Conservation (phyloP, 2,888 invertebrate species). For the Torymus auratus region DNA sequence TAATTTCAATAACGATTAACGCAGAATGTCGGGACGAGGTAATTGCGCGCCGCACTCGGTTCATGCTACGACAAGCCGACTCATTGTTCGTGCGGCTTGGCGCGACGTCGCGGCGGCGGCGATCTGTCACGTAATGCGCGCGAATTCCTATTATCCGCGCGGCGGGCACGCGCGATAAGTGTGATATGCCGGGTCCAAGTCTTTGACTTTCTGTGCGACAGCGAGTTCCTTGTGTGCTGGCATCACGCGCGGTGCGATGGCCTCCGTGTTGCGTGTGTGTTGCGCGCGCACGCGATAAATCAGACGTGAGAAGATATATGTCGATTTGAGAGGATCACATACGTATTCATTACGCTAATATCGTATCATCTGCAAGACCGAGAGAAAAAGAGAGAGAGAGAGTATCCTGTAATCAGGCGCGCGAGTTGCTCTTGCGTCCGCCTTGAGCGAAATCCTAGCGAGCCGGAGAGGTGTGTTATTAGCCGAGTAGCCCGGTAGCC, state of each 20-base stretch:
- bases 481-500: slow-evolving; percentile 38
- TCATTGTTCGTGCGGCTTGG: too few relatives aligned
- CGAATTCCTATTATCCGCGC: slow-evolving; percentile 11
- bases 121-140: slow-evolving; percentile 39
- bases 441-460: slow-evolving; percentile 39
- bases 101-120: neutral
- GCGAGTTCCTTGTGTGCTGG: slow-evolving; percentile 1
- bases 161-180: neutral
- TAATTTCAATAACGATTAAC: slow-evolving; percentile 18
- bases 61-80: neutral
- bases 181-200: neutral
- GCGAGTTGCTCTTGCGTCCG: neutral
- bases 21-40: neutral
- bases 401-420: slow-evolving; percentile 33
- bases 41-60: slow-evolving; percentile 10
- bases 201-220: neutral
- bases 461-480: slow-evolving; percentile 34
- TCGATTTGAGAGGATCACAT: slow-evolving; percentile 27
- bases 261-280: neutral
- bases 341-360: slow-evolving; percentile 43
- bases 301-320: slow-evolving; percentile 43
- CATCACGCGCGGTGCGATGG: neutral
- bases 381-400: too few relatives aligned
- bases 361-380: slow-evolving; percentile 30
- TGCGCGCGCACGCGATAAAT: slow-evolving; percentile 26